Conservation (phyloP, 2,888 invertebrate genomes). For the Lagria hirta region DNA sequence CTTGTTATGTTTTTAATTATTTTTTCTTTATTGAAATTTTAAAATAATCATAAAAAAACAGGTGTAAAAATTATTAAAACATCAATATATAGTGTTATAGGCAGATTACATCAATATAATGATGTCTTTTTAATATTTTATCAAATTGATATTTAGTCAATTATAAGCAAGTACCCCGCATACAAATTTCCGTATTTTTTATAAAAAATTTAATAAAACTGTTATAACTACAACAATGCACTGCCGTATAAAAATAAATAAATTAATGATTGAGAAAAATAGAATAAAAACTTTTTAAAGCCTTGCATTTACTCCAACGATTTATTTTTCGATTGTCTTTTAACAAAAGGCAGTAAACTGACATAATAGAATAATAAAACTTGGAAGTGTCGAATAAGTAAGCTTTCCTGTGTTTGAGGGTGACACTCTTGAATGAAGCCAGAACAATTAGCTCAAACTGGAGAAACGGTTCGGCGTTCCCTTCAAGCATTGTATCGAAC, state of each 20-base stretch:
- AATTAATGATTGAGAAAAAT: constrained; percentile 3
- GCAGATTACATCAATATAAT: too few relatives aligned
- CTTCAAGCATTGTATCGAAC: constrained; percentile 20
- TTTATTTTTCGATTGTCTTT: constrained; percentile 22
- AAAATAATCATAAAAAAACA: too few relatives aligned
- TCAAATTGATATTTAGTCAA: too few relatives aligned
- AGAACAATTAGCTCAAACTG: constrained; percentile 24
- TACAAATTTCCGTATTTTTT: too few relatives aligned
- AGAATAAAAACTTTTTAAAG: constrained; percentile 8
- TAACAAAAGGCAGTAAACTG: constrained; percentile 27
- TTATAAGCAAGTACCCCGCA: too few relatives aligned
- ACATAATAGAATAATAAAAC: constrained; percentile 30
- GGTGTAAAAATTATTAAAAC: too few relatives aligned
- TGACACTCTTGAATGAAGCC: constrained; percentile 29
- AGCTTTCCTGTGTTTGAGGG: constrained; percentile 28
- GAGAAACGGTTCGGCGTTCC: constrained; percentile 25
- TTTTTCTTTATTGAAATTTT: too few relatives aligned
- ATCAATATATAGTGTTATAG: too few relatives aligned
- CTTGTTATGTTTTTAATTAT: too few relatives aligned
- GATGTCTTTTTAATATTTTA: too few relatives aligned
- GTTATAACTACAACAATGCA: neutral
- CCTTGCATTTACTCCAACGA: constrained; percentile 12
- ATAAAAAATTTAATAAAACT: neutral
- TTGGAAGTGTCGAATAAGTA: constrained; percentile 29
- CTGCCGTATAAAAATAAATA: neutral